Evolutionary conservation across 1,140 invertebrate genomes (phyloP).

Genomic region (Lepidurus apus): DNA sequence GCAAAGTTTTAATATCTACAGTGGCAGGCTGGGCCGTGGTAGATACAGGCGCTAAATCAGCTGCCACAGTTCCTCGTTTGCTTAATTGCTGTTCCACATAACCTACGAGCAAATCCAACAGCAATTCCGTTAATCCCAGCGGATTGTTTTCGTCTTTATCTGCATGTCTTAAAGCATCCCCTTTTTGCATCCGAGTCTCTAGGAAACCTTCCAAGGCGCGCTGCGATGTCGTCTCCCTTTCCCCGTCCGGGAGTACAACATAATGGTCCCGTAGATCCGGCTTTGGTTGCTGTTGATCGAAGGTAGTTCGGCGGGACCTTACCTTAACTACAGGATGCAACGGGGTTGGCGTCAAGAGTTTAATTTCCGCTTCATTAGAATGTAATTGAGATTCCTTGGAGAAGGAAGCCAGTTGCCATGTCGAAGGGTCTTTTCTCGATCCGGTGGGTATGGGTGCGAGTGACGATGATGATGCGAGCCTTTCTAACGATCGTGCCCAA

Average conservation of each 20-base stretch:
- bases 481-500: background rate
- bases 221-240: background rate
- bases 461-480: background rate
- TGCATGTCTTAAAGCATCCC: background rate
- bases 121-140: background rate
- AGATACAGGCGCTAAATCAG: constrained; percentile 15
- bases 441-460: background rate
- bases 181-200: background rate
- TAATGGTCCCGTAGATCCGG: background rate
- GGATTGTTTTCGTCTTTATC: background rate
- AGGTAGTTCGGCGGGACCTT: background rate
- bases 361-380: constrained; percentile 1
- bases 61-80: background rate
- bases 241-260: background rate
- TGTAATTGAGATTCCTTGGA: background rate
- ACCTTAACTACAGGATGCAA: background rate
- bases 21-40: constrained; percentile 31
- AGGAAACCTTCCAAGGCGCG: background rate
- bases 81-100: constrained; percentile 11
- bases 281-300: background rate
- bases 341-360: background rate
- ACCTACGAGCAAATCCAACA: background rate
- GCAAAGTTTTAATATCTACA: constrained; percentile 33
- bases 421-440: background rate
- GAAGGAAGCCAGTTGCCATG: background rate